These are phyloP conservation scores for Delichon dasypus DNA, from an alignment of 2,797 vertebrate genomes.

Conservation along the genomic window DNA sequence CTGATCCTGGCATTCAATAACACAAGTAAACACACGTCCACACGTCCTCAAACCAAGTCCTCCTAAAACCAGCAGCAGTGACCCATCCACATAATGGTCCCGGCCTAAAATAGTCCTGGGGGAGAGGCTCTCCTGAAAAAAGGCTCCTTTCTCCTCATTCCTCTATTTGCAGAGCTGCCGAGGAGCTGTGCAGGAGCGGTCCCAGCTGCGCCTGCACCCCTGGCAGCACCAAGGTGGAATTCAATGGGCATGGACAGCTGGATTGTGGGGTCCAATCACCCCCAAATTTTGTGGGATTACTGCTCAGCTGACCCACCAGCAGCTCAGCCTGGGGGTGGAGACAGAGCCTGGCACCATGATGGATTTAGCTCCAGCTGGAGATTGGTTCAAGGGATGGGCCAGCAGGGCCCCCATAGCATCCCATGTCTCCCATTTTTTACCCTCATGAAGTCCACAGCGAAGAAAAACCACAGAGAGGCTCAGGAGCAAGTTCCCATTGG, in stretches of 20 bases:
- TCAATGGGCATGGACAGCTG: neutral
- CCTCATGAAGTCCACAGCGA: neutral
- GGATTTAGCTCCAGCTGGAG: neutral
- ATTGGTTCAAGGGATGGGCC: neutral
- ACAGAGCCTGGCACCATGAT: accelerated
- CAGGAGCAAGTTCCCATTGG: neutral
- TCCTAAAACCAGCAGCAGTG: neutral
- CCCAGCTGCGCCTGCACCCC: accelerated
- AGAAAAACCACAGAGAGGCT: neutral
- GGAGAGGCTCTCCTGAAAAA: neutral
- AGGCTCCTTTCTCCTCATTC: neutral
- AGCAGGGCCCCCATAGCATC: neutral
- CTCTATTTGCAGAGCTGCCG: neutral
- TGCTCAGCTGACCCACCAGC: neutral
- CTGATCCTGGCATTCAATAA: neutral
- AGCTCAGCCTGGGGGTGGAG: neutral
- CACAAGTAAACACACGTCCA: neutral
- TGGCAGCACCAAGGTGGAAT: neutral
- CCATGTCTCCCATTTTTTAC: accelerated
- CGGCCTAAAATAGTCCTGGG: neutral
- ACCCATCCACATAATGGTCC: accelerated
- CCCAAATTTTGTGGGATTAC: neutral
- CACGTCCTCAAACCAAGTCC: neutral
- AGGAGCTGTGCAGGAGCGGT: neutral
- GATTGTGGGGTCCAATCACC: neutral